These are phyloP conservation scores for Batillaria attramentaria DNA, from an alignment of 1,140 invertebrate species.

Conservation along the genomic window DNA sequence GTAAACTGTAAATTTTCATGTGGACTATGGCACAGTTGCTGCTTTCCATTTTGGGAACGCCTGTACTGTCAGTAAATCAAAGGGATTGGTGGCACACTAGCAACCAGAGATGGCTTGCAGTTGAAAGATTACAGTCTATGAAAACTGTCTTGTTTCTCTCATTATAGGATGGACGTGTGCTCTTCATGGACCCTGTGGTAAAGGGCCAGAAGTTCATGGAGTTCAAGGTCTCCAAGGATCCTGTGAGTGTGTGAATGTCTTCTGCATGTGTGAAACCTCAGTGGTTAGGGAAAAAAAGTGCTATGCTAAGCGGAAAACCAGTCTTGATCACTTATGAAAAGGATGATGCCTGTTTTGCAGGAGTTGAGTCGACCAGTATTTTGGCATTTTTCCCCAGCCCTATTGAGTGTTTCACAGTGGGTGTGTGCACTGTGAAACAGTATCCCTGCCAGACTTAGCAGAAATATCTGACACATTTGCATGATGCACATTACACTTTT, in stretches of 20 bases:
- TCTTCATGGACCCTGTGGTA: conserved; percentile 70
- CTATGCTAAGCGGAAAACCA: too few relatives aligned
- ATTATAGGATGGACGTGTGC: conserved; percentile 66
- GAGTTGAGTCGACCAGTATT: too few relatives aligned
- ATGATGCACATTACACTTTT: too few relatives aligned
- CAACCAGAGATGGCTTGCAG: not conserved
- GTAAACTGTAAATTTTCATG: not conserved
- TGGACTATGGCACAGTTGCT: not conserved
- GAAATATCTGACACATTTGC: too few relatives aligned
- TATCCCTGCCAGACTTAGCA: too few relatives aligned
- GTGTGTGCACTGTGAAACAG: too few relatives aligned
- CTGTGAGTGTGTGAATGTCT: conserved; percentile 47
- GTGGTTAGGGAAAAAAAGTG: too few relatives aligned
- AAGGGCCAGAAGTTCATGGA: conserved; percentile 68
- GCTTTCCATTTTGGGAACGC: not conserved
- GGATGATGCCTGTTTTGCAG: too few relatives aligned
- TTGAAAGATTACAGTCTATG: not conserved
- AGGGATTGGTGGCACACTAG: too few relatives aligned
- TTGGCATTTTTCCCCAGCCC: too few relatives aligned
- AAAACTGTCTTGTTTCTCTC: not conserved
- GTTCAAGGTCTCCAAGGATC: conserved; percentile 68
- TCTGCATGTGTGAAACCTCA: not conserved
- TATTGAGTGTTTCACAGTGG: too few relatives aligned
- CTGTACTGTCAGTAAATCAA: not conserved
- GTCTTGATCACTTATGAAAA: too few relatives aligned